Evolutionary conservation across 2,113 vertebrate species (phyloP).

Genomic region (Myxocyprinus asiaticus): DNA sequence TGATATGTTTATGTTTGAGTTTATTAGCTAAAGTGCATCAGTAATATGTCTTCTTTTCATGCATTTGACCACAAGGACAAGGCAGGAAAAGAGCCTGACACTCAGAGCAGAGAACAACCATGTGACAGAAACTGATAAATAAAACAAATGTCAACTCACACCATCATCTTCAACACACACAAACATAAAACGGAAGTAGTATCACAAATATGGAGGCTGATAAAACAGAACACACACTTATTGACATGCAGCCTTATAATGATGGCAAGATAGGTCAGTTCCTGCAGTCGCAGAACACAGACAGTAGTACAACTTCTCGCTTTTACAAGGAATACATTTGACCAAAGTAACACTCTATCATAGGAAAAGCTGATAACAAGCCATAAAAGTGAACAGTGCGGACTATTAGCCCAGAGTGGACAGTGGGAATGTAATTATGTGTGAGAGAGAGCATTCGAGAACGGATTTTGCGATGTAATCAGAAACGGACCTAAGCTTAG

Average conservation of each 20-base stretch:
- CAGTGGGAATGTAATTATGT: conserved; percentile 5
- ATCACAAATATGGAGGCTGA: neutral
- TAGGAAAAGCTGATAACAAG: neutral
- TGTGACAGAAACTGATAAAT: conserved; percentile 33
- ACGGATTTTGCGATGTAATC: conserved; percentile 63
- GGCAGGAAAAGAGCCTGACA: conserved; percentile 11
- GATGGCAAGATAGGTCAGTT: neutral
- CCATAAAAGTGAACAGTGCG: no score
- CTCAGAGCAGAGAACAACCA: neutral
- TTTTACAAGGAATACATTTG: no score
- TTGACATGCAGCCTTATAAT: neutral
- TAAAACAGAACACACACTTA: neutral
- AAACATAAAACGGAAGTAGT: conserved; percentile 12
- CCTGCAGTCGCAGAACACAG: no score
- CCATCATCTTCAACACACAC: no score
- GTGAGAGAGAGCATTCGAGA: conserved; percentile 45
- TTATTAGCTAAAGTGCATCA: neutral
- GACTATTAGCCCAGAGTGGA: no score
- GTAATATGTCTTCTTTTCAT: conserved; percentile 19
- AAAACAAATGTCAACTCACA: neutral
- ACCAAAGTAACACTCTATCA: no score
- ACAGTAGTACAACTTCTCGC: no score
- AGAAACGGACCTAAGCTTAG: conserved; percentile 65
- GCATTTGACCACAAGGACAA: neutral
- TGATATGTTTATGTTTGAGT: neutral